Conservation (phyloP, 2,113 vertebrate genomes). For the Bubo bubo region DNA sequence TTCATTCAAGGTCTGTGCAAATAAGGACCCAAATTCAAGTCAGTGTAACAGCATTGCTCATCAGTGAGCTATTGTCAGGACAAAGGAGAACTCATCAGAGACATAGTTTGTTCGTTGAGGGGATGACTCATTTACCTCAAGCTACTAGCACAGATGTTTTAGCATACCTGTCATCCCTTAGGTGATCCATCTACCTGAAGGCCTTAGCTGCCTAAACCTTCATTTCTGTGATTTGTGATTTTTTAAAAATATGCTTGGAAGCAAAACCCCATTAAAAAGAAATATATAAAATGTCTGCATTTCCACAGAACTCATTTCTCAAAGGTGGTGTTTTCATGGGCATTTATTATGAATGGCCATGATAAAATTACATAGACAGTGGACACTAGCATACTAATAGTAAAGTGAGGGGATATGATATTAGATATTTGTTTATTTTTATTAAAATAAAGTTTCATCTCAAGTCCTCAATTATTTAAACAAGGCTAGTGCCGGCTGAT, state of each 20-base stretch:
- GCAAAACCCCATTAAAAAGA: background rate
- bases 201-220: background rate
- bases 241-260: background rate
- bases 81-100: background rate
- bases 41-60: background rate
- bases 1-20: background rate
- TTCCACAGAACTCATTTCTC: background rate
- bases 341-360: background rate
- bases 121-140: background rate
- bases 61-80: background rate
- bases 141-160: background rate
- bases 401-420: background rate
- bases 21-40: background rate
- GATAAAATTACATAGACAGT: background rate
- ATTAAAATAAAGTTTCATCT: background rate
- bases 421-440: background rate
- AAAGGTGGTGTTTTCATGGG: background rate
- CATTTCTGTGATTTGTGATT: background rate
- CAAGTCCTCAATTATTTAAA: background rate
- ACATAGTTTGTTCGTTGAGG: background rate
- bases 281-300: background rate
- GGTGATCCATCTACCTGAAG: constrained; percentile 16
- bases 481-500: background rate
- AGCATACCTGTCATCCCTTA: background rate
- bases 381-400: background rate